Base-by-base conservation (phyloP, 2,888 invertebrate genomes). In the Chironomus riparius region DNA sequence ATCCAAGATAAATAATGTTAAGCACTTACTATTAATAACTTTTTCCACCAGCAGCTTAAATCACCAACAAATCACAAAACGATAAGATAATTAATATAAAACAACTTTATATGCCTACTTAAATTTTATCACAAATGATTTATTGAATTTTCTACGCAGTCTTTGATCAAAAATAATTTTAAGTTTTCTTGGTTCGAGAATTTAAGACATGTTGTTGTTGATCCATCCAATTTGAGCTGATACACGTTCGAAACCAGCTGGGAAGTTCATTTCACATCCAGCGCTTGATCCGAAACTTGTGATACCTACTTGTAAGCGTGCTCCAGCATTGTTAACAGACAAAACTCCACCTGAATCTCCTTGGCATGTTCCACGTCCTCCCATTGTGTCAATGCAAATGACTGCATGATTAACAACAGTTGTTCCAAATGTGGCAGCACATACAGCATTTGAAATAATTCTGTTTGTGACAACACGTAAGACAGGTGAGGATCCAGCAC, bases 191-290 rank as follows among this genome's bases (percentile, higher is more conserved):
- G 10, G 4, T 38, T 38, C 38, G 10, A 38, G 1, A 77, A 56
- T 7, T 56, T 56, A 56, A 18, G 56, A 56, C 56, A 56, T 15
- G 5, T 56, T 56, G 56, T 2, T 56, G 18, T 56, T 56, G 70
- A 85, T 84, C 83, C 83, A 85, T 22, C 80, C 78, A 12, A 82
- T 72, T 78, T 79, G 84, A 21, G 80, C 79, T 48, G 82, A 81
- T 24, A 84, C 80, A 77, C 85, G 81, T 15, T 83, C 79, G 78
- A 81, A 85, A 47, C 81, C 85, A 18, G 82, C 82, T 3, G 84
- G 85, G 12, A 79, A 78, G 0, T 82, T 82, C 12, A 76, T 77
- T 76, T 81, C 79, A 77, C 85, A 85, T 13, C 84, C 83, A 15
- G 78, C 78, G n/a, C 76, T 62, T 3, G 83, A 79, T 1, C 80